These are phyloP conservation scores for Aspiorhynchus laticeps DNA, from an alignment of 2,113 vertebrate genomes.

Conservation along the genomic window DNA sequence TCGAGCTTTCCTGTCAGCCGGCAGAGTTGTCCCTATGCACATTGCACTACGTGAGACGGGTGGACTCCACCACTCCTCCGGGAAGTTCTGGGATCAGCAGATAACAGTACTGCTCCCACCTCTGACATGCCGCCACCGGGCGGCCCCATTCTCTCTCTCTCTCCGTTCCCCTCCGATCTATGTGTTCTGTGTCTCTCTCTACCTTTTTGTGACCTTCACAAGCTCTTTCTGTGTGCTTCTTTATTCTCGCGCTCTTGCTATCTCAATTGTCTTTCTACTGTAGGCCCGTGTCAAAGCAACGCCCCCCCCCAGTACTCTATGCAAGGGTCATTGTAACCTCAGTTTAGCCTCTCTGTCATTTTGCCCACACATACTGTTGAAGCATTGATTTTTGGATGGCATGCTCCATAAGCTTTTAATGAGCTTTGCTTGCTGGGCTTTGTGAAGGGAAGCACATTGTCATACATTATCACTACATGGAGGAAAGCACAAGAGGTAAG, in stretches of 20 bases:
- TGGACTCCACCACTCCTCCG: constrained; percentile 79
- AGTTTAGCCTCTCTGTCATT: constrained; percentile 37
- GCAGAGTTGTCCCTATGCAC: constrained; percentile 66
- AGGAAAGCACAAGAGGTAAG: neutral
- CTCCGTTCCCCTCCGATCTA: constrained; percentile 34
- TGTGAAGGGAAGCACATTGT: constrained; percentile 29
- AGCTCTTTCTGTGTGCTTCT: neutral
- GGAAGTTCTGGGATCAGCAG: constrained; percentile 92
- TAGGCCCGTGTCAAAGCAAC: constrained; percentile 3
- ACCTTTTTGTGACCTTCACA: constrained; percentile 32
- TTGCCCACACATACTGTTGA: constrained; percentile 35
- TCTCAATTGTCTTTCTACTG: constrained; percentile 43
- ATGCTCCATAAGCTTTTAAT: constrained; percentile 45
- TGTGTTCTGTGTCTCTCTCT: constrained; percentile 48
- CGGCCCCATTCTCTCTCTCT: constrained; percentile 36
- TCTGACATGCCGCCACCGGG: constrained; percentile 69
- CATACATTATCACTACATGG: constrained; percentile 34
- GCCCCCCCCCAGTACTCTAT: constrained; percentile 1
- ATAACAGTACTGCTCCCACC: constrained; percentile 79
- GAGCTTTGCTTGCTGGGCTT: constrained; percentile 30
- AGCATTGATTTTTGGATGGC: constrained; percentile 33
- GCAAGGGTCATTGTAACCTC: constrained; percentile 36
- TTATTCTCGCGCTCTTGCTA: constrained; percentile 37
- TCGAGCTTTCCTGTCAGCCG: constrained; percentile 85
- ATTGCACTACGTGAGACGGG: constrained; percentile 75